A percentile compares a stretch with the other conserved stretches of the same genome.
These are phyloP conservation scores for Drosophila yakuba DNA, from an alignment of 1,140 invertebrate genomes.

Conservation along the genomic window DNA sequence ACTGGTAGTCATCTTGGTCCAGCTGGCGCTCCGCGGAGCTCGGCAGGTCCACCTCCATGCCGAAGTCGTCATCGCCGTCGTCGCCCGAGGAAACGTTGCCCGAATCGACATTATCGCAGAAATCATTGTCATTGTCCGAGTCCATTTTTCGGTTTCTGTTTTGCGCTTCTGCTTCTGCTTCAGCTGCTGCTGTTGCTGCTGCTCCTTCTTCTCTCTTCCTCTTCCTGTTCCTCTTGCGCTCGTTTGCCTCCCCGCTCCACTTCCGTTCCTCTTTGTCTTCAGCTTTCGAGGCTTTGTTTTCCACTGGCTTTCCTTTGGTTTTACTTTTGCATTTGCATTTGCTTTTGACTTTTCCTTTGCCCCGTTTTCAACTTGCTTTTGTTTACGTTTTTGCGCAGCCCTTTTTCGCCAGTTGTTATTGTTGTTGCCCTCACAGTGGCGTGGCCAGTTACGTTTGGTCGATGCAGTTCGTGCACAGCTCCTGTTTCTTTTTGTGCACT, in stretches of 20 bases:
- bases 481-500: neutral
- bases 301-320: neutral
- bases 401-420: slow-evolving; percentile 9
- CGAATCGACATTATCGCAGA: slow-evolving; percentile 94
- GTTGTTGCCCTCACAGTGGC: slow-evolving; percentile 1
- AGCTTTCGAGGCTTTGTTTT: slow-evolving; percentile 28
- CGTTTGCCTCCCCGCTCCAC: slow-evolving; percentile 4
- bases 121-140: slow-evolving; percentile 92
- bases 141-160: slow-evolving; percentile 88
- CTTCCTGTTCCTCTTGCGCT: slow-evolving; percentile 1
- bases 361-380: slow-evolving; percentile 28
- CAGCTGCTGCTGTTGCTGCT: slow-evolving; percentile 2
- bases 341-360: slow-evolving; percentile 10
- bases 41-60: slow-evolving; percentile 94
- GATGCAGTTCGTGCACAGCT: slow-evolving; percentile 17
- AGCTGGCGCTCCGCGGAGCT: slow-evolving; percentile 88
- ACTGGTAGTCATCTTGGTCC: slow-evolving; percentile 95
- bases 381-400: slow-evolving; percentile 39
- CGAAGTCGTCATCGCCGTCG: slow-evolving; percentile 93
- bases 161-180: slow-evolving; percentile 4
- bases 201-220: neutral
- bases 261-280: slow-evolving; percentile 23
- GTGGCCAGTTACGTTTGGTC: neutral
- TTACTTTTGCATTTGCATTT: neutral
- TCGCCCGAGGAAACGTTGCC: slow-evolving; percentile 96